Conservation (phyloP, 2,797 vertebrate genomes). For the Harpagifer antarcticus region DNA sequence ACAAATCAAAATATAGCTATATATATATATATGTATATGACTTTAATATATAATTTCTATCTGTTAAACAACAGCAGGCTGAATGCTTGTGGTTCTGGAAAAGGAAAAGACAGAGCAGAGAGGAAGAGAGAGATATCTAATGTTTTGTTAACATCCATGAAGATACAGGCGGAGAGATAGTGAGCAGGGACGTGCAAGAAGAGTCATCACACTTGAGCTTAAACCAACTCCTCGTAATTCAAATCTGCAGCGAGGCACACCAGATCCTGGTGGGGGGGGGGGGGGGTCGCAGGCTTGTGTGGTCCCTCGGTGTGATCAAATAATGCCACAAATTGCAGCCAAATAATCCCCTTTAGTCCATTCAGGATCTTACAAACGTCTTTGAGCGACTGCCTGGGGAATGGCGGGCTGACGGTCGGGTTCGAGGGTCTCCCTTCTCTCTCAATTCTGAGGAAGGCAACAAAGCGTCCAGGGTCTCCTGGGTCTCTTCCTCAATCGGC, state of each 20-base stretch:
- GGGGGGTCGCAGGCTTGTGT: conserved; percentile 12
- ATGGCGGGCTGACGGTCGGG: conserved; percentile 23
- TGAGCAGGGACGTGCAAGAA: conserved; percentile 60
- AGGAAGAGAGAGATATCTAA: conserved; percentile 14
- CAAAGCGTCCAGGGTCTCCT: conserved; percentile 45
- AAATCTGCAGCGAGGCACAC: conserved; percentile 32
- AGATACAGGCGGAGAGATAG: conserved; percentile 14
- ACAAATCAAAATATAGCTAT: conserved; percentile 66
- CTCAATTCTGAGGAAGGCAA: conserved; percentile 74
- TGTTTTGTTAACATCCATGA: conserved; percentile 18
- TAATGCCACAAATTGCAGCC: conserved; percentile 49
- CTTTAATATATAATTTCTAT: conserved; percentile 71
- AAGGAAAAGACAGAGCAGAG: neutral
- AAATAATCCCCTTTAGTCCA: conserved; percentile 34
- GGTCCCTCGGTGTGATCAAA: conserved; percentile 19
- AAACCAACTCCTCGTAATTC: conserved; percentile 59
- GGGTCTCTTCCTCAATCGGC: conserved; percentile 43
- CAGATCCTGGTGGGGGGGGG: neutral
- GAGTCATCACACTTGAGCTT: conserved; percentile 56
- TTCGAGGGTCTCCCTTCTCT: conserved; percentile 54
- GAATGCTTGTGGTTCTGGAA: conserved; percentile 78
- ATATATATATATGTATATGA: conserved; percentile 53
- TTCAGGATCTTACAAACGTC: conserved; percentile 36
- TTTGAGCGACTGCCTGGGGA: conserved; percentile 46
- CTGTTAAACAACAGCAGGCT: conserved; percentile 80